Conservation (phyloP, 2,797 vertebrate species). For the Champsocephalus esox region DNA sequence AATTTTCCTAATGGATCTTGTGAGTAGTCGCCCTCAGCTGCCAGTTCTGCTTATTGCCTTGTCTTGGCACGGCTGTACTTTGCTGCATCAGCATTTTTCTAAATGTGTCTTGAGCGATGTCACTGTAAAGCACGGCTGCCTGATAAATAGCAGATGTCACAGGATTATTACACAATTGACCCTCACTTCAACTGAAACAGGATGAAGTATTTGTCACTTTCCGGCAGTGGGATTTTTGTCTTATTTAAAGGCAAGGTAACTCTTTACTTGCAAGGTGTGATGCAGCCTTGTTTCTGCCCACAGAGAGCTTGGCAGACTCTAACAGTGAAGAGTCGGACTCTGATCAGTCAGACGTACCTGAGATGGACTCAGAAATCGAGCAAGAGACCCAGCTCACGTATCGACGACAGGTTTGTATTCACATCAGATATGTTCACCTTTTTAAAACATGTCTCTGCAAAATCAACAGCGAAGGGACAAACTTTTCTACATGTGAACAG, state of each 20-base stretch:
- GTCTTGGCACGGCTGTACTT: conserved; percentile 60
- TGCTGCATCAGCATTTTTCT: conserved; percentile 80
- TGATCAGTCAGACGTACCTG: conserved; percentile 97
- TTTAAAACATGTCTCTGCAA: conserved; percentile 6
- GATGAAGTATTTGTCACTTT: conserved; percentile 19
- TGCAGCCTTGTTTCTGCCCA: conserved; percentile 55
- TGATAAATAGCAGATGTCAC: conserved; percentile 67
- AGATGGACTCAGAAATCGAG: conserved; percentile 99
- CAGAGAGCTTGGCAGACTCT: conserved; percentile 95
- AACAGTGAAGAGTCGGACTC: conserved; percentile 98
- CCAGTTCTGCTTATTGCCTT: conserved; percentile 72
- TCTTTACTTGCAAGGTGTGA: conserved; percentile 28
- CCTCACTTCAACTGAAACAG: conserved; percentile 41
- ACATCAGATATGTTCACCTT: background rate
- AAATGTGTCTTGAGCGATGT: conserved; percentile 68
- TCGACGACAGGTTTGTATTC: conserved; percentile 89
- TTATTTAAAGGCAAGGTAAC: conserved; percentile 32
- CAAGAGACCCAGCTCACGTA: conserved; percentile 98
- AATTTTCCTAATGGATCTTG: conserved; percentile 85
- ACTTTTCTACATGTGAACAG: conserved; percentile 72
- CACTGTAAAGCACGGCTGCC: conserved; percentile 43
- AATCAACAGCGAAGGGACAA: background rate
- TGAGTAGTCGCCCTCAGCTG: conserved; percentile 67
- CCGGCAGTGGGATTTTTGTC: conserved; percentile 26
- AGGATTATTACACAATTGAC: conserved; percentile 55